Evolutionary conservation across 2,888 invertebrate species (phyloP), one percentile per base, ranked within the genome.

Genomic region (Cabera pusaria): DNA sequence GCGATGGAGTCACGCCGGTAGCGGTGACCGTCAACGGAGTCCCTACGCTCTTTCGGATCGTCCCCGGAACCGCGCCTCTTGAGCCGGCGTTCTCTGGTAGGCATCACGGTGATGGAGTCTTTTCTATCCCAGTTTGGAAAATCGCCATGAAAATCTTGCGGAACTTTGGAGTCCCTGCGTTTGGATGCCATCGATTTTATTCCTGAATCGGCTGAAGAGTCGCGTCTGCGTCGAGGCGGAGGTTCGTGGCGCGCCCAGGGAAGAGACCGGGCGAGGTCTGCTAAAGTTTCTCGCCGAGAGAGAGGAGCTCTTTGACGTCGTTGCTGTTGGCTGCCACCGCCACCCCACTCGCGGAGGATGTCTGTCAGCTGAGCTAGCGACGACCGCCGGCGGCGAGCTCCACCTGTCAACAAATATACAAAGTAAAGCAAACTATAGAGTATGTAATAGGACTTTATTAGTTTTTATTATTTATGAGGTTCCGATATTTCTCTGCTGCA

Each of bases 361-460:
- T 97, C 97, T 42, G 96, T 96, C 44, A 97, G 90, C 76, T 97
- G 97, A 6, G 97, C 97, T 44, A 97, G 81, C 1, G 96, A 96
- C 49, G 96, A 96, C 34, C 96, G 93, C 7, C 96, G 92, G 2
- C 96, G 92, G 3, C 95, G 91, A 33, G 93, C 91, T 39, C 90
- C 87, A 36, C 93, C 93, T 84, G 53, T n/a, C n/a, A n/a, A n/a
- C n/a, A n/a, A n/a, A n/a, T n/a, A n/a, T n/a, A n/a, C n/a, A n/a
- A n/a, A n/a, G n/a, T n/a, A n/a, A n/a, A n/a, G n/a, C n/a, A n/a
- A n/a, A n/a, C n/a, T n/a, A n/a, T n/a, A n/a, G n/a, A n/a, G n/a
- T n/a, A n/a, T n/a, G n/a, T n/a, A n/a, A n/a, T n/a, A n/a, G n/a
- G n/a, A n/a, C n/a, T n/a, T n/a, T n/a, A n/a, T n/a, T n/a, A n/a